phyloP scores from a whole-genome alignment of 2,888 invertebrate species.

The Tiliacea aurago region DNA sequence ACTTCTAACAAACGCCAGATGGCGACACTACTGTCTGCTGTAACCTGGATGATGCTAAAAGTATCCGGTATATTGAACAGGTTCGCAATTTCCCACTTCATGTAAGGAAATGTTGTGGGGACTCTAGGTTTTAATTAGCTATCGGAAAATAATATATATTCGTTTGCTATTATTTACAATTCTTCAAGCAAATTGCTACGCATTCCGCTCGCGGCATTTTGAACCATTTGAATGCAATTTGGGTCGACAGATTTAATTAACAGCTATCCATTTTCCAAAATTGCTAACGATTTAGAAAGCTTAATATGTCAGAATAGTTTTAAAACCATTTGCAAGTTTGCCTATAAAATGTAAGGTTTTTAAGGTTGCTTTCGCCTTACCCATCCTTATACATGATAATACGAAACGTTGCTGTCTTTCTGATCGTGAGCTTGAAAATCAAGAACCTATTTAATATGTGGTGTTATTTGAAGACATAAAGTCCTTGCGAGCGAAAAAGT shows the following conservation, averaged over 20 bases:
- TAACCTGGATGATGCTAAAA: neutral
- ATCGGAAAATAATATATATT: neutral
- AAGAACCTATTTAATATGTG: neutral
- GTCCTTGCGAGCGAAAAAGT: no score
- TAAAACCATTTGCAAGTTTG: neutral
- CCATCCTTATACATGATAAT: neutral
- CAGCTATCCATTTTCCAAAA: neutral
- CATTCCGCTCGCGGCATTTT: conserved; percentile 15
- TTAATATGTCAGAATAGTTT: neutral
- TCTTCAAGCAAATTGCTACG: conserved; percentile 23
- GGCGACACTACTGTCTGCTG: neutral
- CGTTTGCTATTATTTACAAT: neutral
- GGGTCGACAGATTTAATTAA: conserved; percentile 3
- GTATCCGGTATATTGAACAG: neutral
- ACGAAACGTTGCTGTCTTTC: no score
- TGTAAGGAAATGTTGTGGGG: no score
- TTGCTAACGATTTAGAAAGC: neutral
- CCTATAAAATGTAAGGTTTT: neutral
- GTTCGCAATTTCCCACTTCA: neutral
- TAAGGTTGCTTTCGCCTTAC: neutral
- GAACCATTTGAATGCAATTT: conserved; percentile 34
- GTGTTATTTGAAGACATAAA: neutral
- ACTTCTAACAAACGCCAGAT: conserved; percentile 19
- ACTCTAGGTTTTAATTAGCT: neutral
- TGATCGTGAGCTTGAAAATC: neutral